These are phyloP conservation scores for Pangasius macronema DNA, from an alignment of 2,797 vertebrate species.

Conservation along the genomic window DNA sequence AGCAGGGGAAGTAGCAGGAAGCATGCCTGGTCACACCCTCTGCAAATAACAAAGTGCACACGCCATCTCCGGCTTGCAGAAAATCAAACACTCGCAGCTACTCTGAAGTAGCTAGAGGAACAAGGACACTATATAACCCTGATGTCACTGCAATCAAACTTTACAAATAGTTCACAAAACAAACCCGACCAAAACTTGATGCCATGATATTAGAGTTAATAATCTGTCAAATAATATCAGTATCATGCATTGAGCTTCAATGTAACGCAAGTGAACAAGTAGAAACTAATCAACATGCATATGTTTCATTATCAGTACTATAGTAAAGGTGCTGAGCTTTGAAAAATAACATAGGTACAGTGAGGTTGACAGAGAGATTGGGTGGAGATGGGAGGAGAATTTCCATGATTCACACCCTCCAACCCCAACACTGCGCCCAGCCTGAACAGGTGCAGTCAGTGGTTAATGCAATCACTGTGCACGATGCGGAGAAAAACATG, in stretches of 20 bases:
- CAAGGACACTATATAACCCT: slow-evolving; percentile 13
- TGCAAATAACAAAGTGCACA: slow-evolving; percentile 76
- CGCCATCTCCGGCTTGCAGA: slow-evolving; percentile 66
- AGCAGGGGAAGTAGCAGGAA: slow-evolving; percentile 63
- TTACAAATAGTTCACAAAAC: neutral
- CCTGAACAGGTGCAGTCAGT: slow-evolving; percentile 53
- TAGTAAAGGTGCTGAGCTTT: neutral
- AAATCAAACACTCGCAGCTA: slow-evolving; percentile 60
- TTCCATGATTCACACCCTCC: slow-evolving; percentile 38
- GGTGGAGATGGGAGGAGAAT: slow-evolving; percentile 14
- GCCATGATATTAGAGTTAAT: neutral
- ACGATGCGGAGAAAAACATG: slow-evolving; percentile 2
- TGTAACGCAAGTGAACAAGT: neutral
- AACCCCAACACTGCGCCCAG: slow-evolving; percentile 11
- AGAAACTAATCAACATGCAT: neutral
- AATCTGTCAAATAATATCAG: neutral
- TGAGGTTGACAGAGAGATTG: slow-evolving; percentile 11
- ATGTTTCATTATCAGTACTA: neutral
- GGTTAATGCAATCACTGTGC: slow-evolving; percentile 24
- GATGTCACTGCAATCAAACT: neutral
- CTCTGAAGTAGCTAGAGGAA: slow-evolving; percentile 15
- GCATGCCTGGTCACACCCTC: slow-evolving; percentile 75
- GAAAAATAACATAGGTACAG: neutral
- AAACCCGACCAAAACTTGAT: neutral
- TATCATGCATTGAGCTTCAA: neutral